Percentiles rank a stretch among this genome's conserved stretches.
Evolutionary conservation across 2,797 vertebrate species (phyloP).

Genomic region (Oryzias sinensis): DNA sequence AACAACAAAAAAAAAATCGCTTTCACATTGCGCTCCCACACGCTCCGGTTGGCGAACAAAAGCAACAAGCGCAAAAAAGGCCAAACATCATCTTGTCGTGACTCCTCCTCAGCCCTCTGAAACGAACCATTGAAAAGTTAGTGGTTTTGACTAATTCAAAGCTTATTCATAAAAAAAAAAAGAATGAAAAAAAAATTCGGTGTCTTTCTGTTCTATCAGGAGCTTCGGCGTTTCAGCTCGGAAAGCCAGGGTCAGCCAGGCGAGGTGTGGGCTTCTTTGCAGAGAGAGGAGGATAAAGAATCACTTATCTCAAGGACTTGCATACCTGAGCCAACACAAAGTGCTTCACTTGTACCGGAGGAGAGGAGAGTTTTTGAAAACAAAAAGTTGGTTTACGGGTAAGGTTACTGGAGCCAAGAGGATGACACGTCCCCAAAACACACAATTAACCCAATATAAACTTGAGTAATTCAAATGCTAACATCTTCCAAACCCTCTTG

Average conservation of each 20-base stretch:
- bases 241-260: slow-evolving; percentile 44
- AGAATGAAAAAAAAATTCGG: background rate
- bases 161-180: slow-evolving; percentile 36
- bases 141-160: slow-evolving; percentile 42
- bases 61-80: background rate
- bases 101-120: slow-evolving; percentile 29
- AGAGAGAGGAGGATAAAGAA: slow-evolving; percentile 43
- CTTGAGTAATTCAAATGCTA: no score
- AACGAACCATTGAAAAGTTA: slow-evolving; percentile 51
- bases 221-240: slow-evolving; percentile 23
- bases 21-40: slow-evolving; percentile 19
- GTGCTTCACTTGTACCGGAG: slow-evolving; percentile 38
- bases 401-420: slow-evolving; percentile 2
- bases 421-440: no score
- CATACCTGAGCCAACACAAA: slow-evolving; percentile 47
- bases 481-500: background rate
- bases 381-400: slow-evolving; percentile 6
- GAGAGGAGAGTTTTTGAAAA: slow-evolving; percentile 6
- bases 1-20: background rate
- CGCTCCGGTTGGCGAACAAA: background rate
- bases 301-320: slow-evolving; percentile 60
- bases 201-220: slow-evolving; percentile 48
- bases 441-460: no score
- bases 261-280: slow-evolving; percentile 53
- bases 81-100: slow-evolving; percentile 18